These are phyloP conservation scores for Dryococelus australis DNA, from an alignment of 2,888 invertebrate genomes.

Conservation along the genomic window DNA sequence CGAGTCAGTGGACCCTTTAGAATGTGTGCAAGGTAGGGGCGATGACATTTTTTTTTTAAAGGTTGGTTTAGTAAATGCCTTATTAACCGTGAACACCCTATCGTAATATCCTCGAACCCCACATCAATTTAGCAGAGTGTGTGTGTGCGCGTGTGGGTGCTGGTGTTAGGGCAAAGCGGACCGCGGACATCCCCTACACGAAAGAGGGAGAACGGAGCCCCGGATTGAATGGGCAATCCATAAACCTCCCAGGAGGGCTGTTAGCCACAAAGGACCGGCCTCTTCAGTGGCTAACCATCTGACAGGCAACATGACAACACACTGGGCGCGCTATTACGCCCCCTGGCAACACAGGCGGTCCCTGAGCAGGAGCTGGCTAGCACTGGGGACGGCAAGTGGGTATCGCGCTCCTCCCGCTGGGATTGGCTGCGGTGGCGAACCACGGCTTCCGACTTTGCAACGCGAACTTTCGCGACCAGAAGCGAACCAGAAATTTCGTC, in stretches of 20 bases:
- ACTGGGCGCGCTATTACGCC: background rate
- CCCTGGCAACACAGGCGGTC: background rate
- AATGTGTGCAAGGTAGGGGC: no score
- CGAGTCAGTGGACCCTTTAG: no score
- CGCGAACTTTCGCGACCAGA: no score
- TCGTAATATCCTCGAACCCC: background rate
- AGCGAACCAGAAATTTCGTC: no score
- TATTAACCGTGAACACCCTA: no score
- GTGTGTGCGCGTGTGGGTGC: no score
- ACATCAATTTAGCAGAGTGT: background rate
- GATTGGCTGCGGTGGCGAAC: no score
- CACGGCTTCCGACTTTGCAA: no score
- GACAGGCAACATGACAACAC: background rate
- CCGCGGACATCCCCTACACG: background rate
- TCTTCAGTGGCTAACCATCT: background rate
- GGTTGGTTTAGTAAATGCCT: no score
- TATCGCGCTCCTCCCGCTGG: background rate
- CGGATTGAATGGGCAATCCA: background rate
- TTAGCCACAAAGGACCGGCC: constrained; percentile 1
- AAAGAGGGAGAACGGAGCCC: background rate
- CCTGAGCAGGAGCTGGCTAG: background rate
- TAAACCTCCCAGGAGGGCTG: constrained; percentile 16
- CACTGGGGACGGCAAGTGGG: background rate
- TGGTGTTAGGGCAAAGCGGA: background rate
- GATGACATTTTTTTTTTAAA: no score